phyloP scores from a whole-genome alignment of 2,113 vertebrate species.

The Anguilla japonica region DNA sequence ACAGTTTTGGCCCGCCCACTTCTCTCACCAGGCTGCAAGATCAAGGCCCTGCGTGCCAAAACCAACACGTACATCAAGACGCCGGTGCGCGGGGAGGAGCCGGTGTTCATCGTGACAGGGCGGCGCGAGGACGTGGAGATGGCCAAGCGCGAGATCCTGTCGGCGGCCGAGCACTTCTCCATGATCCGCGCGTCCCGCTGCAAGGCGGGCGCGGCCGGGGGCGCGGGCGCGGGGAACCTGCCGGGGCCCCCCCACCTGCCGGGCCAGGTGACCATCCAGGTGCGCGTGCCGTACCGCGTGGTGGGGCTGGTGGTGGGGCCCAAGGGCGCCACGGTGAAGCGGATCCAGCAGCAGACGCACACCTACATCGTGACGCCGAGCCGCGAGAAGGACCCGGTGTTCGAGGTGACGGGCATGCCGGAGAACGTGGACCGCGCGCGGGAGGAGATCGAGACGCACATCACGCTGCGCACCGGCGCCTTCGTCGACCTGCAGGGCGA shows the following conservation, averaged over 20 bases:
- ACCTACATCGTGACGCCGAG: constrained; percentile 96
- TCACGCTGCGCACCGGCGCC: constrained; percentile 91
- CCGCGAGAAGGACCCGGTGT: constrained; percentile 94
- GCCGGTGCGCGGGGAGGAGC: constrained; percentile 89
- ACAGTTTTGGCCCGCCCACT: no score
- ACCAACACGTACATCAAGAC: constrained; percentile 99
- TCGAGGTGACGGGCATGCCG: constrained; percentile 95
- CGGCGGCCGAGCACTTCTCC: constrained; percentile 93
- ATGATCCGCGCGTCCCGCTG: constrained; percentile 92
- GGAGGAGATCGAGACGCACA: constrained; percentile 97
- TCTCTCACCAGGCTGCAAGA: constrained; percentile 84
- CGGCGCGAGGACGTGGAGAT: constrained; percentile 94
- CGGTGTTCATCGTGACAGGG: constrained; percentile 92
- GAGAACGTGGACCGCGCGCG: constrained; percentile 93
- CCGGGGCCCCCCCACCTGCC: constrained; percentile 88
- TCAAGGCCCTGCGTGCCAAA: constrained; percentile 94
- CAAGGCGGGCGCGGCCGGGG: constrained; percentile 61
- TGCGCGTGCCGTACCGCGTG: constrained; percentile 92
- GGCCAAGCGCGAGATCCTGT: constrained; percentile 94
- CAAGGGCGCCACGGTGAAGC: constrained; percentile 96
- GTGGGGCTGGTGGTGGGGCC: constrained; percentile 95
- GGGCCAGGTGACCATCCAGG: constrained; percentile 95
- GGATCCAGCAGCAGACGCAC: constrained; percentile 96
- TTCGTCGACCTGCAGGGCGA: constrained; percentile 86
- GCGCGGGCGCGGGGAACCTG: constrained; percentile 63